A percentile compares a stretch with the other conserved stretches of the same genome.
phyloP scores from a whole-genome alignment of 2,797 vertebrate genomes.

The Danio albolineatus region DNA sequence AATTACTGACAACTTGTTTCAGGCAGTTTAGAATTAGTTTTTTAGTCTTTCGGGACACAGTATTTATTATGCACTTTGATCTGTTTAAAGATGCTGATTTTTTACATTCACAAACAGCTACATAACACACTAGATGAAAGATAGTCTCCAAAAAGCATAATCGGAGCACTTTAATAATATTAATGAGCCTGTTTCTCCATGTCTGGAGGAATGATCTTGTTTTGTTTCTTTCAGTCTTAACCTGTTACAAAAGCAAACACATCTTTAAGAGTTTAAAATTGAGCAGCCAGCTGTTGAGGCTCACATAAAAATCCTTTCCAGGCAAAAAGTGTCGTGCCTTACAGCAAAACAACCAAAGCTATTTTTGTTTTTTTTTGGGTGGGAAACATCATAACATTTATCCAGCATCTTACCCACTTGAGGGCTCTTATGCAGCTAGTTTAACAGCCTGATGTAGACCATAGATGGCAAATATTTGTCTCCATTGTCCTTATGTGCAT shows the following conservation, averaged over 20 bases:
- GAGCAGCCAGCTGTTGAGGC: constrained; percentile 26
- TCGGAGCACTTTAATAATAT: too few species aligned
- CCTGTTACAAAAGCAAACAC: constrained; percentile 31
- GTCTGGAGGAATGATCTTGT: background rate
- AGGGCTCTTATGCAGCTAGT: constrained; percentile 1
- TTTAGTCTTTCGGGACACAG: too few species aligned
- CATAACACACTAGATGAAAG: too few species aligned
- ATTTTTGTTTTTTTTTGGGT: constrained; percentile 36
- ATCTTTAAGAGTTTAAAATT: constrained; percentile 26
- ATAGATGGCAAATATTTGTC: constrained; percentile 47
- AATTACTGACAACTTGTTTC: too few species aligned
- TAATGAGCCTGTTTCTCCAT: background rate
- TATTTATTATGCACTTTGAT: too few species aligned
- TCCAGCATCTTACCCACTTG: constrained; percentile 30
- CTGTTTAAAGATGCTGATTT: too few species aligned
- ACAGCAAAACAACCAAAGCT: constrained; percentile 25
- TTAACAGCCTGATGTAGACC: constrained; percentile 30
- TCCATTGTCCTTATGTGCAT: constrained; percentile 52
- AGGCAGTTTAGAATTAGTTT: too few species aligned
- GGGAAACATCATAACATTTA: constrained; percentile 32
- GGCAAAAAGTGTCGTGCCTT: constrained; percentile 20
- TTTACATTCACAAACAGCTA: too few species aligned
- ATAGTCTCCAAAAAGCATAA: too few species aligned
- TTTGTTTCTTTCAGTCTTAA: constrained; percentile 11
- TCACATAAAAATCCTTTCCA: constrained; percentile 23